A percentile compares a stretch with the other conserved stretches of the same genome.
These are phyloP conservation scores for Panonychus citri DNA, from an alignment of 1,140 invertebrate species.

Conservation along the genomic window DNA sequence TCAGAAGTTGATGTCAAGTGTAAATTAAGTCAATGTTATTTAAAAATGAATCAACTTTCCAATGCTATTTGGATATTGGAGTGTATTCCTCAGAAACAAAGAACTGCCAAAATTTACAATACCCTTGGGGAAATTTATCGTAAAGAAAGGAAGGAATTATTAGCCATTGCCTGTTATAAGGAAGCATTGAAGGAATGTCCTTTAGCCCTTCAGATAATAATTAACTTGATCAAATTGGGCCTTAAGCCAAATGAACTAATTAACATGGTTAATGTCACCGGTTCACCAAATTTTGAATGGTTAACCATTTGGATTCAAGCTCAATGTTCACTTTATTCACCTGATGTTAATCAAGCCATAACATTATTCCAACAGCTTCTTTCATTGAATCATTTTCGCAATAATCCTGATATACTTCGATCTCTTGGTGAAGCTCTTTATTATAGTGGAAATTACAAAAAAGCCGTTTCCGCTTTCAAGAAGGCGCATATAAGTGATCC, in stretches of 20 bases:
- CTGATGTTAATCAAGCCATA: neutral
- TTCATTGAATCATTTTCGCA: neutral
- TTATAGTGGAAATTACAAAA: slow-evolving; percentile 29
- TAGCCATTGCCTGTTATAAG: slow-evolving; percentile 43
- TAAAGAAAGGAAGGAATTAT: slow-evolving; percentile 41
- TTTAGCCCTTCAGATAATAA: slow-evolving; percentile 40
- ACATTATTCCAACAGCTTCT: neutral
- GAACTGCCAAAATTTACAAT: slow-evolving; percentile 43
- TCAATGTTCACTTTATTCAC: neutral
- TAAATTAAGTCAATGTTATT: slow-evolving; percentile 41
- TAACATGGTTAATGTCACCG: slow-evolving; percentile 32
- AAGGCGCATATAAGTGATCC: slow-evolving; percentile 31
- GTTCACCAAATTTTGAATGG: slow-evolving; percentile 28
- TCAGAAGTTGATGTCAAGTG: slow-evolving; percentile 41
- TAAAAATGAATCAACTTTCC: slow-evolving; percentile 34
- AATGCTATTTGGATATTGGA: slow-evolving; percentile 40
- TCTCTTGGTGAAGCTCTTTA: slow-evolving; percentile 40
- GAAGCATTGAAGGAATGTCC: slow-evolving; percentile 51
- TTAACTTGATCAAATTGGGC: slow-evolving; percentile 38
- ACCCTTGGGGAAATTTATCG: slow-evolving; percentile 44
- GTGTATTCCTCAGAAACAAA: slow-evolving; percentile 39
- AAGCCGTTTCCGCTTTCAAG: slow-evolving; percentile 20
- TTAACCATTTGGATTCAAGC: slow-evolving; percentile 13
- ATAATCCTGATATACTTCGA: slow-evolving; percentile 30
- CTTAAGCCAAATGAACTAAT: slow-evolving; percentile 39